Evolutionary conservation across 2,797 vertebrate species (phyloP).

Genomic region (Gallinago stenura): DNA sequence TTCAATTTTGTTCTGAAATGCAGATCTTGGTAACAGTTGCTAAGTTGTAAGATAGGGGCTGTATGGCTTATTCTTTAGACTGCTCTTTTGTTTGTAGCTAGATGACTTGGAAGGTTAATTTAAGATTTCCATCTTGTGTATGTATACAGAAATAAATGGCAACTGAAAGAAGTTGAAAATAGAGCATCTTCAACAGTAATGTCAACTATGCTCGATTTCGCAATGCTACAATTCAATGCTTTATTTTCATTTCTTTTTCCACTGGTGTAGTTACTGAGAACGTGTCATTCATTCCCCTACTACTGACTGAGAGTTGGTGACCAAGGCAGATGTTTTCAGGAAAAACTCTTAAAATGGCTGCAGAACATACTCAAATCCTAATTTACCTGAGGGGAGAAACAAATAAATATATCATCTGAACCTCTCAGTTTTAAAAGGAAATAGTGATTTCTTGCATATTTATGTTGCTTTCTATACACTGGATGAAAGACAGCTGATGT

Average conservation of each 20-base stretch:
- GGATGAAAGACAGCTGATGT: background rate
- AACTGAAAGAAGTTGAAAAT: background rate
- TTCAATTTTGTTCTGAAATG: background rate
- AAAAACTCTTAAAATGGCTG: background rate
- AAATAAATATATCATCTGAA: background rate
- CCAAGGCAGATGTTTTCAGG: background rate
- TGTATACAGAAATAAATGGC: background rate
- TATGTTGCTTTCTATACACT: background rate
- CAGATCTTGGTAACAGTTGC: conserved; percentile 37
- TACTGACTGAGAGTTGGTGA: background rate
- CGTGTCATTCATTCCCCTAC: background rate
- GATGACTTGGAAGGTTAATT: background rate
- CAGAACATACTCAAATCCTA: background rate
- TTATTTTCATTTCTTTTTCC: background rate
- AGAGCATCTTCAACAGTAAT: background rate
- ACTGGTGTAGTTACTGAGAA: background rate
- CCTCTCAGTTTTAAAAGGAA: background rate
- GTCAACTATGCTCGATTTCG: background rate
- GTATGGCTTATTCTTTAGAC: background rate
- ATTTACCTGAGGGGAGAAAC: background rate
- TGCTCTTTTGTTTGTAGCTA: background rate
- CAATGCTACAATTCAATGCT: background rate
- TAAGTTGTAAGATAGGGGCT: background rate
- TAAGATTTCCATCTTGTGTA: background rate
- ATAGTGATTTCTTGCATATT: background rate